Evolutionary conservation across 2,113 vertebrate species (phyloP).

Genomic region (Laticauda laticaudata): DNA sequence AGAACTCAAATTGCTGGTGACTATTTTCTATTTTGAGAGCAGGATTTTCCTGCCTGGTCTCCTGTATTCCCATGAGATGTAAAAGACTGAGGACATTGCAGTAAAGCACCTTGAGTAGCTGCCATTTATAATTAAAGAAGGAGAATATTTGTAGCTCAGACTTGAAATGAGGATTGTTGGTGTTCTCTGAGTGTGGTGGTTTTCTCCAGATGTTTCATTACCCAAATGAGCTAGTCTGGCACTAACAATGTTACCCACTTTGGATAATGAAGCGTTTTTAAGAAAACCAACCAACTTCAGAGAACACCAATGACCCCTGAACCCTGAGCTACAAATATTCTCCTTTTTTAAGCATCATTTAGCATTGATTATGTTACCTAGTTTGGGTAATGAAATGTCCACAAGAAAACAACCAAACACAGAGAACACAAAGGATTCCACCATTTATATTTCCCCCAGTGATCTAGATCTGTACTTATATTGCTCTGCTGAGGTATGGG

Average conservation of each 20-base stretch:
- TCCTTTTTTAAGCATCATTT: too few relatives aligned
- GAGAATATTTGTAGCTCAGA: neutral
- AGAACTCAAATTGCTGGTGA: neutral
- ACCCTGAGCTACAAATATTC: too few relatives aligned
- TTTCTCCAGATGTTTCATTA: neutral
- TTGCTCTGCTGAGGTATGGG: neutral
- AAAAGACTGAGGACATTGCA: neutral
- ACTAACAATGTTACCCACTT: too few relatives aligned
- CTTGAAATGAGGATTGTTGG: neutral
- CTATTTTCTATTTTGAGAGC: neutral
- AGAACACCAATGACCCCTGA: too few relatives aligned
- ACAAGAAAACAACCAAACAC: too few relatives aligned
- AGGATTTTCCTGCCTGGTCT: too few relatives aligned
- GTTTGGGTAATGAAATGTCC: too few relatives aligned
- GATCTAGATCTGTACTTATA: neutral
- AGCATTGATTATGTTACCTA: too few relatives aligned
- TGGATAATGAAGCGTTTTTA: too few relatives aligned
- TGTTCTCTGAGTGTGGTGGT: neutral
- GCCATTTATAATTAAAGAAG: neutral
- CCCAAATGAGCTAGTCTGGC: neutral
- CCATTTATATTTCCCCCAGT: neutral
- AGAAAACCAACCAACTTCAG: too few relatives aligned
- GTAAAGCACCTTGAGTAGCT: neutral
- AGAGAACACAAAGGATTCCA: too few relatives aligned
- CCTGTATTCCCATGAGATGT: neutral